Conservation (phyloP, 1,140 invertebrate species). For the Coenobita brevimanus region DNA sequence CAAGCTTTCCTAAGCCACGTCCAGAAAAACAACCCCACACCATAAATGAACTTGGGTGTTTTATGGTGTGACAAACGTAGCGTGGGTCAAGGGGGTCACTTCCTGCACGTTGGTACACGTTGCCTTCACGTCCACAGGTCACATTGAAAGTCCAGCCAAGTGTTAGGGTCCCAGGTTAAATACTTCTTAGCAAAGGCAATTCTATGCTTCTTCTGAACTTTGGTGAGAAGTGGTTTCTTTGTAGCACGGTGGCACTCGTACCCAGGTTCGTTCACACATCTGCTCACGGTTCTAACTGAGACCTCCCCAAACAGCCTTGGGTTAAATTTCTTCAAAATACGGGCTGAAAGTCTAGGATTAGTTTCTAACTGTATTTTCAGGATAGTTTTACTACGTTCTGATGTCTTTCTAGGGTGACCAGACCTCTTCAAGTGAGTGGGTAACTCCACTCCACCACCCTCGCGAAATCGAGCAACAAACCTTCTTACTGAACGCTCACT, state of each 20-base stretch:
- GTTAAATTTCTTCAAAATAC: neutral
- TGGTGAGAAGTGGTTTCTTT: neutral
- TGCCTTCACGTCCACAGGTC: neutral
- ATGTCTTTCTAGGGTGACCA: no score
- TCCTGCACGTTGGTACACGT: neutral
- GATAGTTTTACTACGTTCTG: no score
- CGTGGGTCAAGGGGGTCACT: conserved; percentile 16
- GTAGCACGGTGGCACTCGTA: neutral
- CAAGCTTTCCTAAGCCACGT: neutral
- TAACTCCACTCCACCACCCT: no score
- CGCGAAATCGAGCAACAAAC: no score
- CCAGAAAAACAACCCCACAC: no score
- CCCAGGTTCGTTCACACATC: neutral
- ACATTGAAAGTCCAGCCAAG: neutral
- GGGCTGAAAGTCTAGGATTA: no score
- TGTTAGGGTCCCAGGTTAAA: neutral
- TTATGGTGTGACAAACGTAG: neutral
- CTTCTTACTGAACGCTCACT: no score
- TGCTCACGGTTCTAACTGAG: neutral
- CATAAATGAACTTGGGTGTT: neutral
- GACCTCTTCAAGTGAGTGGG: no score
- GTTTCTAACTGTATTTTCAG: no score
- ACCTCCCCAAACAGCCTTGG: neutral
- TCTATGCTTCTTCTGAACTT: neutral
- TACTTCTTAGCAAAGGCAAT: conserved; percentile 7